Conservation (phyloP, 1,140 invertebrate species). For the Lepidurus packardi region DNA sequence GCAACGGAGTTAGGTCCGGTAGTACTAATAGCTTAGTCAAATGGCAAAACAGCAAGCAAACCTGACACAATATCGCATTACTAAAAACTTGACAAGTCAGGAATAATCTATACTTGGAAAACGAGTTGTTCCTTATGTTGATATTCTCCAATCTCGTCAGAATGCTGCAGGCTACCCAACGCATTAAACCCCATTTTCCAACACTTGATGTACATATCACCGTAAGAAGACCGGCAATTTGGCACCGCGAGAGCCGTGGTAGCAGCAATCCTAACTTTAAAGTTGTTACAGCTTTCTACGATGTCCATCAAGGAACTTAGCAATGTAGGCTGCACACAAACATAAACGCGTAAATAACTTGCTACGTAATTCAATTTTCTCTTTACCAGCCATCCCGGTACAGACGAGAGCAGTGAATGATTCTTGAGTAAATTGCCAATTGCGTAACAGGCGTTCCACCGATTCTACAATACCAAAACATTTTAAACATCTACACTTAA, state of each 20-base stretch:
- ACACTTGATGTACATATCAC: slow-evolving; percentile 52
- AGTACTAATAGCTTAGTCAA: slow-evolving; percentile 42
- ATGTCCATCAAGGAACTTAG: slow-evolving; percentile 49
- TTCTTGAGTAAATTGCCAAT: slow-evolving; percentile 70
- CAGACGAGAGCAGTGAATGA: slow-evolving; percentile 46
- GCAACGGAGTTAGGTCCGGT: slow-evolving; percentile 43
- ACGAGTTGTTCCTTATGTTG: slow-evolving; percentile 68
- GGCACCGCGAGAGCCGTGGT: slow-evolving; percentile 64
- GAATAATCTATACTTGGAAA: slow-evolving; percentile 50
- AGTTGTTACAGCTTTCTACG: slow-evolving; percentile 55
- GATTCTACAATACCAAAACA: slow-evolving; percentile 50
- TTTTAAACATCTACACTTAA: slow-evolving; percentile 32
- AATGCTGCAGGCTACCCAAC: slow-evolving; percentile 60
- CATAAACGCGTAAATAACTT: slow-evolving; percentile 35
- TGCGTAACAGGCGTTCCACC: slow-evolving; percentile 87
- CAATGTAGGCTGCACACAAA: slow-evolving; percentile 47
- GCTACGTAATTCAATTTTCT: slow-evolving; percentile 52
- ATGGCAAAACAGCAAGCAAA: slow-evolving; percentile 46
- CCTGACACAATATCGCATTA: slow-evolving; percentile 39
- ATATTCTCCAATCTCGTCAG: slow-evolving; percentile 69
- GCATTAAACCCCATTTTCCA: slow-evolving; percentile 65
- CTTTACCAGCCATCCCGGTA: slow-evolving; percentile 41
- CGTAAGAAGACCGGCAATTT: slow-evolving; percentile 53
- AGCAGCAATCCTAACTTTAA: slow-evolving; percentile 74
- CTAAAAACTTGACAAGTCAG: neutral